Conservation (phyloP, 2,113 vertebrate species). For the Neomonachus schauinslandi region DNA sequence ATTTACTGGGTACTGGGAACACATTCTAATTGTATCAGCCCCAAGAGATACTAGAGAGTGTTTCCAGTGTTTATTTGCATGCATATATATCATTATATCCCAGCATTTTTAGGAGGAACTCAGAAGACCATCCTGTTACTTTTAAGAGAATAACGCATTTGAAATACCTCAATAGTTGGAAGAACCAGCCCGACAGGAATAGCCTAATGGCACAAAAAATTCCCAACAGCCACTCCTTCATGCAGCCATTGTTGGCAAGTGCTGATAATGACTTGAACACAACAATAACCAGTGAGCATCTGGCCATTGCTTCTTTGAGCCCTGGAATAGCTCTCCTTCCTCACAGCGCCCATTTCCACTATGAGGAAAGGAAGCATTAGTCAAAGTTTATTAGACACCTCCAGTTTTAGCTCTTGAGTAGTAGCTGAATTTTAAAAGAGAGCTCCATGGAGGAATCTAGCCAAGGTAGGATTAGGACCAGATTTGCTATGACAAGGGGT, state of each 20-base stretch:
- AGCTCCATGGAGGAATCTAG: background rate
- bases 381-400: background rate
- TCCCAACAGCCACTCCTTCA: background rate
- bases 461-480: background rate
- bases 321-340: background rate
- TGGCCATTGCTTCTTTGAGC: background rate
- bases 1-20: background rate
- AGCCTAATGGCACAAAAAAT: background rate
- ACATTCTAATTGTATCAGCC: background rate
- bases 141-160: background rate
- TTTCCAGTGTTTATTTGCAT: background rate
- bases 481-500: background rate
- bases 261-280: background rate
- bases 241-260: background rate
- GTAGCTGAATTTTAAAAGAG: background rate
- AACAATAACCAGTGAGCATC: background rate
- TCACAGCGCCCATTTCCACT: background rate
- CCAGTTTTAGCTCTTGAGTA: background rate
- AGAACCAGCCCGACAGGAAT: background rate
- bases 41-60: background rate
- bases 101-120: background rate
- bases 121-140: slow-evolving; percentile 8
- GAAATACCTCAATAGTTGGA: background rate
- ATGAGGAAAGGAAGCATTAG: background rate
- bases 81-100: background rate